A percentile compares a stretch with the other conserved stretches of the same genome.
Conservation (phyloP, 2,797 vertebrate genomes). For the Hoplostethus mediterraneus region DNA sequence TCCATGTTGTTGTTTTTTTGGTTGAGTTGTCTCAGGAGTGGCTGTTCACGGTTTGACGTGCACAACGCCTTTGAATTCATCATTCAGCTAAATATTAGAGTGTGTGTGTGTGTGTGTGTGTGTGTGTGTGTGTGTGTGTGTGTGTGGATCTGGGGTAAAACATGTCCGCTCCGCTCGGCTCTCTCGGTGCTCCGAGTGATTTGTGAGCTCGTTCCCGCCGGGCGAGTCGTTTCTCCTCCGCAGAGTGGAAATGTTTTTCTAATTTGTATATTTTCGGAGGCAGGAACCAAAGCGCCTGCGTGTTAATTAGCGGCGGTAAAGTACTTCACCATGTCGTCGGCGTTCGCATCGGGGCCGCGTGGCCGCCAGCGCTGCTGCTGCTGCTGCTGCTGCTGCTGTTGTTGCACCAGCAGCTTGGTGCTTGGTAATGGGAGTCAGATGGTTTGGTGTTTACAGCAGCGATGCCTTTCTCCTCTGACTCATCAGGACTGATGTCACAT, state of each 20-base stretch:
- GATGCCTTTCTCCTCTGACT: slow-evolving; percentile 71
- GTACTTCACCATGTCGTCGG: slow-evolving; percentile 83
- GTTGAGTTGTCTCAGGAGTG: slow-evolving; percentile 32
- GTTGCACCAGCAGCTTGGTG: slow-evolving; percentile 76
- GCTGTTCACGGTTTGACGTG: slow-evolving; percentile 31
- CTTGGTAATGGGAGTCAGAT: slow-evolving; percentile 94
- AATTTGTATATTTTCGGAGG: slow-evolving; percentile 86
- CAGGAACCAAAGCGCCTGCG: slow-evolving; percentile 72
- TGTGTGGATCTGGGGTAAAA: slow-evolving; percentile 22
- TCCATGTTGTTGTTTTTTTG: slow-evolving; percentile 46
- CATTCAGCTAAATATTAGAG: slow-evolving; percentile 32
- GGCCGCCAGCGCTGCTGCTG: slow-evolving; percentile 83
- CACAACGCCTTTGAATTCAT: background rate
- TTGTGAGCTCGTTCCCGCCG: slow-evolving; percentile 63
- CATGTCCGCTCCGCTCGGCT: slow-evolving; percentile 17
- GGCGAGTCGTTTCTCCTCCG: slow-evolving; percentile 42
- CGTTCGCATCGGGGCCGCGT: slow-evolving; percentile 68
- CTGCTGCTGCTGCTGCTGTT: slow-evolving; percentile 88
- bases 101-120: background rate
- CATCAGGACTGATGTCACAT: slow-evolving; percentile 82
- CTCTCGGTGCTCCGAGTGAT: slow-evolving; percentile 35
- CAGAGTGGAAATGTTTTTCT: slow-evolving; percentile 83
- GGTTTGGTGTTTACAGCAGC: slow-evolving; percentile 88
- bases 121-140: background rate
- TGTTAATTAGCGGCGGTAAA: slow-evolving; percentile 83